Evolutionary conservation across 2,888 invertebrate genomes (phyloP).

Genomic region (Eilema sororculum): DNA sequence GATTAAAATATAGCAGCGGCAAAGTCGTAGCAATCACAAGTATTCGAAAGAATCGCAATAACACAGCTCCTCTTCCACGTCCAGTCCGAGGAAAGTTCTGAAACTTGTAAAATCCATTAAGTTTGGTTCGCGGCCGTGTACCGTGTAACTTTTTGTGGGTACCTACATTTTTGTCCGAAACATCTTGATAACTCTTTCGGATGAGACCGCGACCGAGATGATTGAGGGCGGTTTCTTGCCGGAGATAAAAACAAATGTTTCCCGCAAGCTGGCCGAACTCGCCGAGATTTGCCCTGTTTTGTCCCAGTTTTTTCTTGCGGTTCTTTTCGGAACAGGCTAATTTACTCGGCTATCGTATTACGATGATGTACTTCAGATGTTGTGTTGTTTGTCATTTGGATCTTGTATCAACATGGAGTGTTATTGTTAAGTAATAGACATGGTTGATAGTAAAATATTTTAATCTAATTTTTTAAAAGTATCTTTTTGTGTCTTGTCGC

Average conservation of each 20-base stretch:
- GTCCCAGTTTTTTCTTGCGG: constrained; percentile 16
- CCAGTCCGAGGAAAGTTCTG: constrained; percentile 2
- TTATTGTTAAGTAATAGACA: not conserved
- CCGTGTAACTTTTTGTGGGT: constrained; percentile 44
- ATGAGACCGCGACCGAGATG: constrained; percentile 51
- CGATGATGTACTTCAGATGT: not conserved
- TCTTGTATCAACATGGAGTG: not conserved
- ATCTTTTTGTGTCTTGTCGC: not conserved
- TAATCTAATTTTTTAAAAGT: not conserved
- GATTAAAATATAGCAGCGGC: no score
- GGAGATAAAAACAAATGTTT: constrained; percentile 53
- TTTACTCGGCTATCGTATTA: constrained; percentile 7
- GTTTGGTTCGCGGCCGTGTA: constrained; percentile 29
- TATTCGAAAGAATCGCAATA: not conserved
- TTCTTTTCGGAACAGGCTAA: constrained; percentile 17
- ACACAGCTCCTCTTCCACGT: constrained; percentile 14
- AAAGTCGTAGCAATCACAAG: not conserved
- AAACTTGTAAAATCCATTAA: constrained; percentile 40
- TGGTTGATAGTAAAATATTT: not conserved
- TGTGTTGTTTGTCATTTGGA: constrained; percentile 8
- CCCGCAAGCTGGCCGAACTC: constrained; percentile 23
- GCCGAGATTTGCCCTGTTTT: constrained; percentile 18
- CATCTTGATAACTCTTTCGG: constrained; percentile 67
- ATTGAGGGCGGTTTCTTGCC: constrained; percentile 58
- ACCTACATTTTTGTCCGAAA: constrained; percentile 38